These are phyloP conservation scores for Zootoca vivipara DNA, from an alignment of 2,113 vertebrate genomes.

Conservation along the genomic window DNA sequence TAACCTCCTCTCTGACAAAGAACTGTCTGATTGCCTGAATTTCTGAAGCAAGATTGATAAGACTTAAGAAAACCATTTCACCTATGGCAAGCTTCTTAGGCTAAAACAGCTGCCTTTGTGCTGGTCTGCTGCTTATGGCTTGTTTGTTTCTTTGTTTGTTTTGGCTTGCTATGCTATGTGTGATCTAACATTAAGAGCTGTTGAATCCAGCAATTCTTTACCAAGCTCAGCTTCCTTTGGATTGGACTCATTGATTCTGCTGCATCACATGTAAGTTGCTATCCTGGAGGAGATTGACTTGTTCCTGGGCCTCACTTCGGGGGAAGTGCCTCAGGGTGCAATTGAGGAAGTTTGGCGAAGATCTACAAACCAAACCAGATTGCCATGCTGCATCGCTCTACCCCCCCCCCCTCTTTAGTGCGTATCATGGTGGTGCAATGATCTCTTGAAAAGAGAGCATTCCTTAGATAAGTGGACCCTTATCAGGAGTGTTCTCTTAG, in stretches of 20 bases:
- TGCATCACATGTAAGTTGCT: background rate
- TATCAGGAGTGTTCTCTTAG: background rate
- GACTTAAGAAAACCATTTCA: slow-evolving; percentile 65
- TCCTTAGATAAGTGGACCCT: slow-evolving; percentile 10
- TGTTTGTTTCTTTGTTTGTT: slow-evolving; percentile 19
- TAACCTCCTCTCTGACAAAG: slow-evolving; percentile 32
- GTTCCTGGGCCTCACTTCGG: background rate
- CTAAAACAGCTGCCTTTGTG: slow-evolving; percentile 60
- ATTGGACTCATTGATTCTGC: fast-evolving
- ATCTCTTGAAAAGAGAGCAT: slow-evolving; percentile 1
- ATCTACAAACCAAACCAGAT: background rate
- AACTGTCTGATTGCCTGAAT: slow-evolving; percentile 47
- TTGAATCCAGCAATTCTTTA: background rate
- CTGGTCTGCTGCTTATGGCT: background rate
- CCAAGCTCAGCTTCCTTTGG: background rate
- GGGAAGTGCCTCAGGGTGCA: background rate
- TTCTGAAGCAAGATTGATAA: slow-evolving; percentile 59
- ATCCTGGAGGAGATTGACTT: background rate
- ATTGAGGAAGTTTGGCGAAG: fast-evolving
- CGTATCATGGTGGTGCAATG: background rate
- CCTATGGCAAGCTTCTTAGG: slow-evolving; percentile 49
- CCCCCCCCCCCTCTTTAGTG: background rate
- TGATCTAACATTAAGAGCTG: background rate
- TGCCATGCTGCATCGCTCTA: background rate
- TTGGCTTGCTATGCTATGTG: slow-evolving; percentile 21